phyloP scores from a whole-genome alignment of 2,113 vertebrate genomes.

The Sclerurus mexicanus region DNA sequence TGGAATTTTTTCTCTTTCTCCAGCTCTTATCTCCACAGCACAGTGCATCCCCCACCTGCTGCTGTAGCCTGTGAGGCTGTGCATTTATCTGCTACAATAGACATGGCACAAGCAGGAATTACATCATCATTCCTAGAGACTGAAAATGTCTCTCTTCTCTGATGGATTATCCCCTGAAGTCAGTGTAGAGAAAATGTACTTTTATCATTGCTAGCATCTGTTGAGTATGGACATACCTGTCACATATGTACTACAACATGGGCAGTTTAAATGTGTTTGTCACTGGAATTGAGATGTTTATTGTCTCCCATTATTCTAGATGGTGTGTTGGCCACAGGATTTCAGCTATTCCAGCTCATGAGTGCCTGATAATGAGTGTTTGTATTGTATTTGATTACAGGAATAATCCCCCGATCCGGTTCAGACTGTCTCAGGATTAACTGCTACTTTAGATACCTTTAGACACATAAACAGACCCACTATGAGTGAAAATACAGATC shows the following conservation, averaged over 20 bases:
- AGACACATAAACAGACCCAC: background rate
- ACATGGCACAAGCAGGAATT: background rate
- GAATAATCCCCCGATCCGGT: background rate
- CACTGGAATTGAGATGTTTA: background rate
- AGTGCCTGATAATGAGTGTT: background rate
- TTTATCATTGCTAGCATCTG: background rate
- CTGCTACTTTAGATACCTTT: background rate
- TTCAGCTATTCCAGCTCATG: background rate
- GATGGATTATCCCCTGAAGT: background rate
- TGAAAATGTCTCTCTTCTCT: conserved; percentile 26
- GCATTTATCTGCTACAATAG: background rate
- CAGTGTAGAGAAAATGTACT: background rate
- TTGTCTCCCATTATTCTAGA: background rate
- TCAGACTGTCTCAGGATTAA: background rate
- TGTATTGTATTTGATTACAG: background rate
- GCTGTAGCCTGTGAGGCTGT: background rate
- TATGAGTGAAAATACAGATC: background rate
- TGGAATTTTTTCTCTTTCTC: background rate
- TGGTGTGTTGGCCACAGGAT: background rate
- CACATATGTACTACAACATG: background rate
- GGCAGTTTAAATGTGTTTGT: background rate
- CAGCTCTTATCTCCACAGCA: background rate
- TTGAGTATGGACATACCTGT: rapidly evolving
- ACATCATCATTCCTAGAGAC: background rate
- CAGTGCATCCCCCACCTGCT: background rate